Evolutionary conservation across 1,140 invertebrate species (phyloP), one percentile per base, ranked within the genome.

Genomic region (Caenorhabditis briggsae): DNA sequence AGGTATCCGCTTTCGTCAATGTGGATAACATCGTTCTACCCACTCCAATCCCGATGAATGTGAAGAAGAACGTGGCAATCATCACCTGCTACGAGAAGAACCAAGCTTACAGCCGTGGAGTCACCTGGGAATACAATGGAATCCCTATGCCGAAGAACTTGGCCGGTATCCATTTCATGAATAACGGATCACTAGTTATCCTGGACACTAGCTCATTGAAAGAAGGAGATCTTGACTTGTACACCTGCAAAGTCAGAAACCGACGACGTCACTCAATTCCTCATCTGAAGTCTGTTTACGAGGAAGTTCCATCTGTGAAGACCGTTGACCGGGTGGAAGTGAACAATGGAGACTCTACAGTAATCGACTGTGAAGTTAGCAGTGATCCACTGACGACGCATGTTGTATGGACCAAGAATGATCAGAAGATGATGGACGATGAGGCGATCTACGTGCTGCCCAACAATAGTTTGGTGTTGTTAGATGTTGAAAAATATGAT

Each of bases 401-500:
- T 25, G 82, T 91, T 58, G 82, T 87, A 20, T 91, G 90, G 90
- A 88, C 90, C 18, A 88, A 88, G 48, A 86, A 91, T 82, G 90
- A 90, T 56, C 88, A 92, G 9, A 87, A 90, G 61, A 55, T 90
- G 70, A 78, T 89, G 23, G 18, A 50, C 9, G 88, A 90, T 46
- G 87, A 86, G 9, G 86, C 61, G 11, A 90, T 88, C 23, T 86
- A 86, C 33, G 55, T 87, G 14, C 50, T 84, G 58, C 88, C 90
- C 9, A 93, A 93, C 89, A 93, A 93, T 48, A 92, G 93, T 9
- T 88, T 93, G 16, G 65, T 90, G 20, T 91, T 93, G 33, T 56
- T 88, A 2, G 87, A 89, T 11, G 89, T 93, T 0, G 87, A 89
- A 14, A 90, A 92, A 12, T 88, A 89, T 23, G 93, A 93, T 83